phyloP scores from a whole-genome alignment of 2,797 vertebrate genomes.

The Lophius americanus region DNA sequence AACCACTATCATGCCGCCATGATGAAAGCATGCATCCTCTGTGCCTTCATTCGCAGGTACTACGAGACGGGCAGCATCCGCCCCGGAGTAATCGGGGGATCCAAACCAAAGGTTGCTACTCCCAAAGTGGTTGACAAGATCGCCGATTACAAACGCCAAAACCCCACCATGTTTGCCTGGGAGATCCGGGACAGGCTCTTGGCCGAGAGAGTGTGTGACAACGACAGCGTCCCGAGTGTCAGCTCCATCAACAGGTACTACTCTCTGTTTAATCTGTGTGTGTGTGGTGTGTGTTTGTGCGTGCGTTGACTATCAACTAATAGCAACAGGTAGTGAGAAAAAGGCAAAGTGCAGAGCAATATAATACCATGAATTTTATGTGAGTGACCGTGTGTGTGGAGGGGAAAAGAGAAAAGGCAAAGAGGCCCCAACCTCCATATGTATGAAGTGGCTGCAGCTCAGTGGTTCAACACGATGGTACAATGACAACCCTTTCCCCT shows the following conservation, averaged over 20 bases:
- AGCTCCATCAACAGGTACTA: constrained; percentile 98
- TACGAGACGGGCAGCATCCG: constrained; percentile 98
- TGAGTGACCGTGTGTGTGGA: constrained; percentile 28
- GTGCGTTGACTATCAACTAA: constrained; percentile 21
- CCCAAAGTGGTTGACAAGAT: constrained; percentile 99
- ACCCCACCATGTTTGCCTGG: constrained; percentile 99
- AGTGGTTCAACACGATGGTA: constrained; percentile 84
- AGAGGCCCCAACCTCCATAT: constrained; percentile 79
- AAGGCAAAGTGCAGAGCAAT: constrained; percentile 35
- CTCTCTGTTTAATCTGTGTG: constrained; percentile 16
- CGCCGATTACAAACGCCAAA: constrained; percentile 99
- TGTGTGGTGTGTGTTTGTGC: not conserved
- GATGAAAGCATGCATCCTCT: constrained; percentile 1
- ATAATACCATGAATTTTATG: constrained; percentile 33
- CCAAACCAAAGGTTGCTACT: constrained; percentile 99
- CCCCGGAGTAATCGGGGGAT: constrained; percentile 98
- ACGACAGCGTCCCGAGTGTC: constrained; percentile 98
- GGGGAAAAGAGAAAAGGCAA: constrained; percentile 67
- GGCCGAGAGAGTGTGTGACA: constrained; percentile 96
- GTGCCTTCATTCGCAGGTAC: constrained; percentile 83
- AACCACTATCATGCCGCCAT: not conserved
- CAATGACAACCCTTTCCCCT: constrained; percentile 82
- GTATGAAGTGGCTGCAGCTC: constrained; percentile 84
- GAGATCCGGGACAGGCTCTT: constrained; percentile 97
- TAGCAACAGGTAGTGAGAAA: constrained; percentile 54